A percentile compares a stretch with the other conserved stretches of the same genome.
phyloP scores from a whole-genome alignment of 2,797 vertebrate genomes.

The Muscicapa striata region DNA sequence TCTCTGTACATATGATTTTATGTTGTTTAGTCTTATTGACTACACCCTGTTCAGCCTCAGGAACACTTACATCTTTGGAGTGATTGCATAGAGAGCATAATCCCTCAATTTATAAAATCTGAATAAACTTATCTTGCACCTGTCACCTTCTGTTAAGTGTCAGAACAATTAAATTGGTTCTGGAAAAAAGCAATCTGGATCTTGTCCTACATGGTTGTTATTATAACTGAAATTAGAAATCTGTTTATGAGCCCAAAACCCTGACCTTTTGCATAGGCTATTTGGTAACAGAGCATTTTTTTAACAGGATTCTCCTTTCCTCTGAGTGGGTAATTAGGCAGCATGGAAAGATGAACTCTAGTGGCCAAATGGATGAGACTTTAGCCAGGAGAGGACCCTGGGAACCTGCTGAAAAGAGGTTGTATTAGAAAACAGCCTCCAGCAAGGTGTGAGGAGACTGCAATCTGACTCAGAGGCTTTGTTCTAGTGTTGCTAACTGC shows the following conservation, averaged over 20 bases:
- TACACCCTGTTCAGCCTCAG: neutral
- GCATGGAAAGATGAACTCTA: neutral
- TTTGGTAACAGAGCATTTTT: neutral
- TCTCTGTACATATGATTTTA: neutral
- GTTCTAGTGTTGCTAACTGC: neutral
- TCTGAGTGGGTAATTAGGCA: neutral
- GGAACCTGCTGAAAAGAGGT: neutral
- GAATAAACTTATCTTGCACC: neutral
- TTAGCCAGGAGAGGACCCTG: neutral
- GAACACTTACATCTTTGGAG: neutral
- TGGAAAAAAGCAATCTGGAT: neutral
- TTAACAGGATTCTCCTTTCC: neutral
- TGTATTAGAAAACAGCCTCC: neutral
- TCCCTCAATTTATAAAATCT: neutral
- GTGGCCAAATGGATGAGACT: neutral
- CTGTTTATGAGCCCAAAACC: neutral
- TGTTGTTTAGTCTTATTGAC: neutral
- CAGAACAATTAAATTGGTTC: neutral
- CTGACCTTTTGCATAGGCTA: neutral
- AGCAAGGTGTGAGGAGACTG: neutral
- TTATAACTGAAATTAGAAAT: neutral
- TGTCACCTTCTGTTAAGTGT: neutral
- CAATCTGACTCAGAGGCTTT: neutral
- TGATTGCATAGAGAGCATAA: neutral
- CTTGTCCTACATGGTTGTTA: neutral